phyloP scores from a whole-genome alignment of 2,113 vertebrate genomes.

The Rattus rattus region DNA sequence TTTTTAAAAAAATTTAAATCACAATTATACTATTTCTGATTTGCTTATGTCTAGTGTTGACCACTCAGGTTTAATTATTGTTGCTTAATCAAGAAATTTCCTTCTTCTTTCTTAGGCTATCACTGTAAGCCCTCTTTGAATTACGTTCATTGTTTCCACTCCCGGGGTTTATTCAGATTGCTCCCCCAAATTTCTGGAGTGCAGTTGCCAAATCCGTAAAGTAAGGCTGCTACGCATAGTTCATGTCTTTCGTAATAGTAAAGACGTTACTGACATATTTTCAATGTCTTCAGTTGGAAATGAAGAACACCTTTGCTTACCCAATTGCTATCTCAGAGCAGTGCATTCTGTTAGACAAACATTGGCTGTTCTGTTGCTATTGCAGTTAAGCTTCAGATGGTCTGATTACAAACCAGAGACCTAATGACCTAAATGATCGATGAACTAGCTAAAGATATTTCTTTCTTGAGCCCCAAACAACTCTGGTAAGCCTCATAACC shows the following conservation, averaged over 20 bases:
- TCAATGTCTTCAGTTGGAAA: conserved; percentile 33
- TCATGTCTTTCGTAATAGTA: conserved; percentile 52
- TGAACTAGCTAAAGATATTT: background rate
- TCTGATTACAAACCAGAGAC: background rate
- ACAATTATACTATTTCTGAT: background rate
- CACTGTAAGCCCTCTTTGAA: conserved; percentile 58
- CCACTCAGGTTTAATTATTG: conserved; percentile 41
- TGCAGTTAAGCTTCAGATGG: background rate
- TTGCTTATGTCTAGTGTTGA: conserved; percentile 3
- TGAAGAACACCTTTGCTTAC: background rate
- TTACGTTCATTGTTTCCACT: conserved; percentile 51
- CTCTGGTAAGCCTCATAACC: background rate
- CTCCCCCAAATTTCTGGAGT: conserved; percentile 56
- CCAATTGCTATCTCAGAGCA: background rate
- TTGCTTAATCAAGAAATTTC: conserved; percentile 58
- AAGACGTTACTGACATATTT: conserved; percentile 14
- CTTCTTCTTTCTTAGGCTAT: conserved; percentile 65
- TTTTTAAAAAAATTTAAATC: background rate
- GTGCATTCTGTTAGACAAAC: background rate
- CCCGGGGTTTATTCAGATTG: conserved; percentile 55
- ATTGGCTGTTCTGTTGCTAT: background rate
- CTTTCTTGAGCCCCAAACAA: background rate
- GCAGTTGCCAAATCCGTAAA: conserved; percentile 61
- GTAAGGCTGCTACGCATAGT: conserved; percentile 17
- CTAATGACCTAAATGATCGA: background rate